These are phyloP conservation scores for Psilopogon haemacephalus DNA, from an alignment of 2,113 vertebrate genomes.

Conservation along the genomic window DNA sequence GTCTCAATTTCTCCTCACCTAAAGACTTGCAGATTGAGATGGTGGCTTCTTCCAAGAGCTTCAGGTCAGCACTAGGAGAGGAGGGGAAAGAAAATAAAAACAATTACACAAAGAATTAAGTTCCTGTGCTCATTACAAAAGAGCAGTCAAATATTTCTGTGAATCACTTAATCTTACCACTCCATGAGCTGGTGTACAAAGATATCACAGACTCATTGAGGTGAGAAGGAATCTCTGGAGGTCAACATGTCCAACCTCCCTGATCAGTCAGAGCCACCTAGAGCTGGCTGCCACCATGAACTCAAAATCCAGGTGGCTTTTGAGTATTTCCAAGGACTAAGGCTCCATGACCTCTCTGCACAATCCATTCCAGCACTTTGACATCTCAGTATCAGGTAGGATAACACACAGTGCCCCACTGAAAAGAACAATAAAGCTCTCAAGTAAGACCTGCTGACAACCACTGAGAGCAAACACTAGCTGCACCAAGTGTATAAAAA, in stretches of 20 bases:
- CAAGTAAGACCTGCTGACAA: too few relatives aligned
- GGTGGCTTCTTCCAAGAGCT: constrained; percentile 91
- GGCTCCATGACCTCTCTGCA: not conserved
- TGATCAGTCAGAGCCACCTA: not conserved
- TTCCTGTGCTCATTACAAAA: not conserved
- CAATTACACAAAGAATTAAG: not conserved
- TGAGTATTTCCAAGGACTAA: not conserved
- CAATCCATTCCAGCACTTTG: fast-evolving
- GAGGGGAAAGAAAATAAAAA: not conserved
- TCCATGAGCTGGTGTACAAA: not conserved
- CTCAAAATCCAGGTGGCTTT: not conserved
- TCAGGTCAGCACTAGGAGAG: constrained; percentile 83
- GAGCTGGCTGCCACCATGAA: not conserved
- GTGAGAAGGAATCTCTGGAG: not conserved
- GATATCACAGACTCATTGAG: not conserved
- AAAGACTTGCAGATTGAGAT: constrained; percentile 88
- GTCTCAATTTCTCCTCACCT: constrained; percentile 79
- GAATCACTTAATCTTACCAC: not conserved
- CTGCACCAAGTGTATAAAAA: too few relatives aligned
- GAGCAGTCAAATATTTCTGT: not conserved
- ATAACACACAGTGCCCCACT: not conserved
- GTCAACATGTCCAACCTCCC: not conserved
- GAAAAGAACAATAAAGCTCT: too few relatives aligned
- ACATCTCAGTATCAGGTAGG: not conserved
- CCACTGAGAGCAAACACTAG: too few relatives aligned